Conservation (phyloP, 2,888 invertebrate species). For the Drosophila cognata region DNA sequence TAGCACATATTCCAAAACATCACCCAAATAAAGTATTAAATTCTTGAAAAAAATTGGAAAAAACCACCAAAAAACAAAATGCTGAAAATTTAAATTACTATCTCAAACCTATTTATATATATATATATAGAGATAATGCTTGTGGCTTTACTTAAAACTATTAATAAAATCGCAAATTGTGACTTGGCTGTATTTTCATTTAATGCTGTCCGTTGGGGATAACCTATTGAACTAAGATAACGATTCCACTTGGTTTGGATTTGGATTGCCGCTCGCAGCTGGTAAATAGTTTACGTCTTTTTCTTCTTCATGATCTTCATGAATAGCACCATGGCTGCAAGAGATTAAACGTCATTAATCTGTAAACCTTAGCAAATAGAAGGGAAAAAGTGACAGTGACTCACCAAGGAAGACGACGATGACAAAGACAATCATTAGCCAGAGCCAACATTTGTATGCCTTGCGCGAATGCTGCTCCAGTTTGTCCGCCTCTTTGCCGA, state of each 20-base stretch:
- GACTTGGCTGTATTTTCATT: conserved; percentile 38
- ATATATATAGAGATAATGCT: conserved; percentile 29
- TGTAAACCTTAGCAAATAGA: background rate
- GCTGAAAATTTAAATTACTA: background rate
- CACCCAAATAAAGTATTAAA: background rate
- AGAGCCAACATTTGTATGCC: conserved; percentile 97
- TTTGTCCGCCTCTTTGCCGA: conserved; percentile 92
- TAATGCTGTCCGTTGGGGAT: conserved; percentile 57
- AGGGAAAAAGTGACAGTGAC: conserved; percentile 76
- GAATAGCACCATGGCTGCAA: conserved; percentile 94
- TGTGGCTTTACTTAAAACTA: conserved; percentile 42
- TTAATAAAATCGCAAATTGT: conserved; percentile 44
- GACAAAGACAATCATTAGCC: conserved; percentile 95
- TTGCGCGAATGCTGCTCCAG: conserved; percentile 93
- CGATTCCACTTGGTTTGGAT: background rate
- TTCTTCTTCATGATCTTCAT: conserved; percentile 96
- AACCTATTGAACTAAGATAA: conserved; percentile 69
- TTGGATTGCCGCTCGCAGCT: background rate
- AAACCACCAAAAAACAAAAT: background rate
- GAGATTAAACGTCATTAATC: conserved; percentile 7
- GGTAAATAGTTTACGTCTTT: conserved; percentile 60
- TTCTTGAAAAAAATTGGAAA: background rate
- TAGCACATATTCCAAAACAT: background rate
- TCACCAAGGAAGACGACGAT: conserved; percentile 94
- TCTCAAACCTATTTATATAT: background rate